A percentile compares a stretch with the other conserved stretches of the same genome.
phyloP scores from a whole-genome alignment of 2,888 invertebrate genomes.

The Germaria angustata region DNA sequence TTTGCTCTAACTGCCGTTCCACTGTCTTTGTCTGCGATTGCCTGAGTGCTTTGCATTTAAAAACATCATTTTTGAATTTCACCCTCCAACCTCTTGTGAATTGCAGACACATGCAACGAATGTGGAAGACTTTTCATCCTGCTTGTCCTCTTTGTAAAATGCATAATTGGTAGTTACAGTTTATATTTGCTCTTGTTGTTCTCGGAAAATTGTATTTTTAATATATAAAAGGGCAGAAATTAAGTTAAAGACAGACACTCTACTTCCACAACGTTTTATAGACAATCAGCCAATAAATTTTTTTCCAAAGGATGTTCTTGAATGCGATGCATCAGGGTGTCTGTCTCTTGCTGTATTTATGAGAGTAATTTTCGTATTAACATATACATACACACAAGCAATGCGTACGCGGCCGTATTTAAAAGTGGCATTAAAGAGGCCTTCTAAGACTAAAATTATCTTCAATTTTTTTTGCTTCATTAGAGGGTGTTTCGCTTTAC shows the following conservation, averaged over 20 bases:
- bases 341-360: slow-evolving; percentile 4
- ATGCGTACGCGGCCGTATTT: too few species aligned
- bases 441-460: too few species aligned
- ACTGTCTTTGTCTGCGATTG: background rate
- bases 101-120: slow-evolving; percentile 5
- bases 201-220: slow-evolving; percentile 37
- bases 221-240: slow-evolving; percentile 19
- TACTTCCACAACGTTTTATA: background rate
- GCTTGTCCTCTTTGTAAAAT: slow-evolving; percentile 15
- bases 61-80: slow-evolving; percentile 6
- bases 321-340: background rate
- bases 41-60: background rate
- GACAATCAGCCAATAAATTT: slow-evolving; percentile 22
- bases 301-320: background rate
- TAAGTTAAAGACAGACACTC: slow-evolving; percentile 26
- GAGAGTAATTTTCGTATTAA: slow-evolving; percentile 4
- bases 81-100: background rate
- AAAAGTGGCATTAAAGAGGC: background rate
- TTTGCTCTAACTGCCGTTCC: background rate
- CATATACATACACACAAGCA: background rate
- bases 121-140: background rate
- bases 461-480: too few species aligned
- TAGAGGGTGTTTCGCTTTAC: too few species aligned
- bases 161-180: slow-evolving; percentile 43
- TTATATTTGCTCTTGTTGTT: slow-evolving; percentile 16